Percentiles rank a stretch among this genome's conserved stretches.
Conservation (phyloP, 2,113 vertebrate species). For the Genyomyrus donnyi region DNA sequence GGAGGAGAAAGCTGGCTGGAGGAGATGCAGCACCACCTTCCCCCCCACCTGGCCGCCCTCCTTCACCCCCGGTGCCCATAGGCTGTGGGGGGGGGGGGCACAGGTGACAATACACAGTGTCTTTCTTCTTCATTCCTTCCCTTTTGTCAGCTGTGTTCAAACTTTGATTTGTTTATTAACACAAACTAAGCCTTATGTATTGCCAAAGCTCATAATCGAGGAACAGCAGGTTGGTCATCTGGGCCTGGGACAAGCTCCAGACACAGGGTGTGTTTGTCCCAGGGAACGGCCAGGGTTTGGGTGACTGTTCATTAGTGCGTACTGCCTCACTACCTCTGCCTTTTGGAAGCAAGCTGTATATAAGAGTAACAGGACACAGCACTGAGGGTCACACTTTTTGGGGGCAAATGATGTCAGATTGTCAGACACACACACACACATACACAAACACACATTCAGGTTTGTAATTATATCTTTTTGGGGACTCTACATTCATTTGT, state of each 20-base stretch:
- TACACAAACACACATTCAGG: neutral
- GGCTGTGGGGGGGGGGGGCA: neutral
- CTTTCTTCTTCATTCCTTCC: neutral
- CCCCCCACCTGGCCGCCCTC: slow-evolving; percentile 13
- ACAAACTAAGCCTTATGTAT: neutral
- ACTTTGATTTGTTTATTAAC: neutral
- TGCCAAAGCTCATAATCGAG: neutral
- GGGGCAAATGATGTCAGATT: neutral
- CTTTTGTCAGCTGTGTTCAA: neutral
- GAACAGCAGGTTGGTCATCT: neutral
- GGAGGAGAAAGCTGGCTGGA: neutral
- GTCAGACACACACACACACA: neutral
- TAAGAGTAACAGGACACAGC: neutral
- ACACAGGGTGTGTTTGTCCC: neutral
- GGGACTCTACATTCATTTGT: too few species aligned
- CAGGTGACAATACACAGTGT: neutral
- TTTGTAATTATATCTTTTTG: too few species aligned
- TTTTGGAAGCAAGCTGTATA: neutral
- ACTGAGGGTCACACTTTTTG: neutral
- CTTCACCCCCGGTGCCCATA: slow-evolving; percentile 3
- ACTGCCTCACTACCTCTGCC: neutral
- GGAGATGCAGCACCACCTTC: neutral
- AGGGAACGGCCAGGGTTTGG: too few species aligned
- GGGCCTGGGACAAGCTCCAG: neutral
- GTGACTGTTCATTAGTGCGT: too few species aligned